Base-by-base conservation (phyloP, 2,797 vertebrate genomes). In the Sebastes trivittatus region DNA sequence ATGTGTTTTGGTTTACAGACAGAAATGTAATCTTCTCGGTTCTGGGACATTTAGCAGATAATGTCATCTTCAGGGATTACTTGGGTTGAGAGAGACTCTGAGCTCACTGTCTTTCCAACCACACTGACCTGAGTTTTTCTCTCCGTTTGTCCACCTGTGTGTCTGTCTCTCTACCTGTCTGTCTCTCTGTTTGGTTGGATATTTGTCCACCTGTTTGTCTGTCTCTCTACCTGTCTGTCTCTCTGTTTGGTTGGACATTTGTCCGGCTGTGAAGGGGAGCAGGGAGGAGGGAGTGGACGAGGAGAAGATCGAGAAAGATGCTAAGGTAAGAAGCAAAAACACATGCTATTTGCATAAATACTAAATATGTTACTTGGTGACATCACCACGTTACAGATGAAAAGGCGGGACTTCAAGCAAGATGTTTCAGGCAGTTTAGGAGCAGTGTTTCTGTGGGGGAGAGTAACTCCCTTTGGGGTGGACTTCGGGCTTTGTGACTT, bases 301-400 rank as follows among this genome's bases (percentile, higher is more conserved):
- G 27, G 85, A 76, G 11, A 89, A 94, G 27, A 95, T 98, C 61
- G 96, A 98, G 81, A 96, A 97, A 77, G 98, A 99, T 64, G 97
- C 98, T 6, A 97, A 98, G 97, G 98, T 99, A 85, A 82, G 77
- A 71, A 71, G n/a, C 11, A 67, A 74, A 3, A 68, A 52, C 5
- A 11, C 0, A 7, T 38, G 36, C 36, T 38, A 38, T 13, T 38
- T 38, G 36, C 36, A 38, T 38, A 38, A 38, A 38, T 38, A 38
- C 36, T 13, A 49, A 49, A 18, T 49, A 49, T 49, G 46, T 49
- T 49, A 49, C 46, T 18, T 20, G 16, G 46, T 49, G 46, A 49
- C 46, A 49, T 49, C 46, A 49, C 46, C 46, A 49, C 3, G 18
- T 49, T 49, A 49, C 46, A 49, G 46, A 49, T 18, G 46, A 20